Evolutionary conservation across 2,113 vertebrate genomes (phyloP), one percentile per base, ranked within the genome.

Genomic region (Urocitellus parryii): DNA sequence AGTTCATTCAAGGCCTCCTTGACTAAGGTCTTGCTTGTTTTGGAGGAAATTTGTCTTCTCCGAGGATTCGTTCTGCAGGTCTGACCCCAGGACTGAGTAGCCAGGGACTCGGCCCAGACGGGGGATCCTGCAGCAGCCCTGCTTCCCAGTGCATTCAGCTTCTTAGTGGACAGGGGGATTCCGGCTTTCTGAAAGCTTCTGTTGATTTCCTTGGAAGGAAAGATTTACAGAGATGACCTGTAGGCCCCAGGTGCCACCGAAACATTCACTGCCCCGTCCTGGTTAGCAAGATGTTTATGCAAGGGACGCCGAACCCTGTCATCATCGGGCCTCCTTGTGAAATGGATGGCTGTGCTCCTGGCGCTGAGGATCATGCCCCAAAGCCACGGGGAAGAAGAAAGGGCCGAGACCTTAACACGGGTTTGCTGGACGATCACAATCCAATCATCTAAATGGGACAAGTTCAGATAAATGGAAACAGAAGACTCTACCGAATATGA

Each of bases 321-420:
- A 94, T 97, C 56, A 83, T 96, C 79, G 95, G 91, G 82, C 85
- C n/a, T 97, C 97, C 87, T 93, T 73, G 32, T 83, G 91, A 82
- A 94, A 94, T 85, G 87, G 79, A 94, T 93, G 83, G 67, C 77
- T 96, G 27, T 88, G 48, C 93, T 94, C 58, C 42, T 96, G 96
- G 91, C 88, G 83, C 84, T 91, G 85, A 94, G 83, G 83, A 88
- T 80, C 74, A 91, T 90, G 67, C 89, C 96, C 94, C 67, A 92
- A 63, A 96, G 93, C 76, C 83, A 94, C 83, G 18, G 77, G 67
- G 85, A 96, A 93, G 97, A 95, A 90, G 93, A 96, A 97, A 97
- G 89, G 39, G 56, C 53, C 53, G 81, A 45, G 45, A 77, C 96
- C 89, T 61, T 83, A 83, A 96, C 87, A 85, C 58, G 67, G 39